These are phyloP conservation scores for Bombus confusus DNA, from an alignment of 1,140 invertebrate genomes.

Conservation along the genomic window DNA sequence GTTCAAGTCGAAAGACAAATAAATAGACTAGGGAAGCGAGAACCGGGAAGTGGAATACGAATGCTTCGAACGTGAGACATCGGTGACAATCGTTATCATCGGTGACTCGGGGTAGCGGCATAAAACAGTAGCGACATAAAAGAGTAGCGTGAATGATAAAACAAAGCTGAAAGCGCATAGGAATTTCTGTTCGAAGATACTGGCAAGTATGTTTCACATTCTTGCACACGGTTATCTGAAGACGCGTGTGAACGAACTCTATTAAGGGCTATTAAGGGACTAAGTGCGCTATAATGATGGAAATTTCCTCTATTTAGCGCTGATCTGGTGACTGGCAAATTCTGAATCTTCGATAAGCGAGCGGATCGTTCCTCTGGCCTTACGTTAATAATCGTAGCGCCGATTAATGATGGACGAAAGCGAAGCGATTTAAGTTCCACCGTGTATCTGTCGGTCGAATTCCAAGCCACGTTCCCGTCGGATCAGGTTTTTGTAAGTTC, in stretches of 20 bases:
- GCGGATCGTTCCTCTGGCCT: not conserved
- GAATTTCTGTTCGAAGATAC: conserved; percentile 43
- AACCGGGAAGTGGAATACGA: not conserved
- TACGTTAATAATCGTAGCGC: not conserved
- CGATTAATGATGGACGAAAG: not conserved
- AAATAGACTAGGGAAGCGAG: not conserved
- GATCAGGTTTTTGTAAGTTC: not conserved
- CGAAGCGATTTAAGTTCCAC: not conserved
- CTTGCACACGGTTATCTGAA: conserved; percentile 27
- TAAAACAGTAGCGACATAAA: conserved; percentile 26
- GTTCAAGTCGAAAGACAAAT: too few species aligned
- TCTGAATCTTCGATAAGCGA: not conserved
- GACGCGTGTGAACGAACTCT: conserved; percentile 22
- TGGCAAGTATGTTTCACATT: conserved; percentile 9
- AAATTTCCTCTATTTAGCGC: conserved; percentile 2
- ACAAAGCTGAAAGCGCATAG: conserved; percentile 14
- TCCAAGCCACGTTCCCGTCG: not conserved
- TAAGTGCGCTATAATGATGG: conserved; percentile 35
- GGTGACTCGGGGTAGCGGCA: too few species aligned
- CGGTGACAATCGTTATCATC: conserved; percentile 63
- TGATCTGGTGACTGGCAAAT: not conserved
- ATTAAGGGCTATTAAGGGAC: conserved; percentile 50
- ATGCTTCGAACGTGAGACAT: conserved; percentile 57
- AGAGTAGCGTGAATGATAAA: conserved; percentile 7
- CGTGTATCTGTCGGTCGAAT: not conserved